Conservation (phyloP, 2,113 vertebrate species). For the Chloropsis cyanopogon region DNA sequence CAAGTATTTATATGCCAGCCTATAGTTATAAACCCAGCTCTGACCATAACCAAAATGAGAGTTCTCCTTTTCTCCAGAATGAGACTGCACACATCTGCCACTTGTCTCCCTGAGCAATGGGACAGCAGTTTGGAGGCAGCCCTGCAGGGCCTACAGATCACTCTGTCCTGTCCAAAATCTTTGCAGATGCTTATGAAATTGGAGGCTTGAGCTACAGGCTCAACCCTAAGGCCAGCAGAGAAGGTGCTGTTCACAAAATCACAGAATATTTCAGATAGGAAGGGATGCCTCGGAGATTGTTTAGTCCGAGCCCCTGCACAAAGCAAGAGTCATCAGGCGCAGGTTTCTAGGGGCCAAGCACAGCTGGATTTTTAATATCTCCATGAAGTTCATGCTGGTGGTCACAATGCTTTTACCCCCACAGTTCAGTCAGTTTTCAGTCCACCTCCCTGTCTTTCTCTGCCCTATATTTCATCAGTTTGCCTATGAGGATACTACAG, state of each 20-base stretch:
- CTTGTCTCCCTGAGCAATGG: background rate
- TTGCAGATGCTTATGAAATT: background rate
- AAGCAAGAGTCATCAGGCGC: background rate
- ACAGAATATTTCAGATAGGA: background rate
- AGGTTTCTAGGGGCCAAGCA: background rate
- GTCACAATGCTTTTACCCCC: background rate
- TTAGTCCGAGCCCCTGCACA: background rate
- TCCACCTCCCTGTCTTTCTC: background rate
- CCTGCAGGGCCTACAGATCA: rapidly evolving
- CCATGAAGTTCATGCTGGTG: background rate
- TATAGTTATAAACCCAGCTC: background rate
- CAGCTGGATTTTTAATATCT: background rate
- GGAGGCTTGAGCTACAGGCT: background rate
- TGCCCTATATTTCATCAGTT: background rate
- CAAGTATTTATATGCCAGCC: background rate
- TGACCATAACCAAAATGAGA: background rate
- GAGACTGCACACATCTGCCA: too few species aligned
- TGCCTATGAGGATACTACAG: background rate
- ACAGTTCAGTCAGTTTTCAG: background rate
- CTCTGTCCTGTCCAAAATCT: background rate
- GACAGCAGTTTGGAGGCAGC: background rate
- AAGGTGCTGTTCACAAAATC: background rate
- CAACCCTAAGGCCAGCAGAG: background rate
- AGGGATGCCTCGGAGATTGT: background rate
- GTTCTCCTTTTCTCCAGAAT: background rate